Percentiles rank a stretch among this genome's conserved stretches.
phyloP scores from a whole-genome alignment of 2,113 vertebrate species.

The Otis tarda region DNA sequence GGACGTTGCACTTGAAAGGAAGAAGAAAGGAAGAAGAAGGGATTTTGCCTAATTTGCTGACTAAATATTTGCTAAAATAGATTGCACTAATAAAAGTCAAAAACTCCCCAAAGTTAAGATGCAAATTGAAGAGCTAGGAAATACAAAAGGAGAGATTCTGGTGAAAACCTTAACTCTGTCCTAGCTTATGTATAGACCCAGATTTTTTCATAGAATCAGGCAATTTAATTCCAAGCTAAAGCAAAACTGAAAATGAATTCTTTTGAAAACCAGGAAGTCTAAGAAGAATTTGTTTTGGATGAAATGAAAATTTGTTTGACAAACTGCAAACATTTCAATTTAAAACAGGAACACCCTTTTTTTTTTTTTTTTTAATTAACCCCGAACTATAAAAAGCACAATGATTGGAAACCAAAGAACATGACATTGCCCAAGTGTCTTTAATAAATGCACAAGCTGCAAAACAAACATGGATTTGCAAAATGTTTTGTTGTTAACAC shows the following conservation, averaged over 20 bases:
- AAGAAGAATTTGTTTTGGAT: background rate
- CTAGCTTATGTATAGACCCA: background rate
- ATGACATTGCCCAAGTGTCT: constrained; percentile 7
- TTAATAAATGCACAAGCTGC: constrained; percentile 31
- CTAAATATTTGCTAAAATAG: constrained; percentile 41
- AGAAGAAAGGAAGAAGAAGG: background rate
- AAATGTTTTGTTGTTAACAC: constrained; percentile 10
- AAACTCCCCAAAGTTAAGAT: background rate
- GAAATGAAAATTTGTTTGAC: background rate
- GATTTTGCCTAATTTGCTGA: background rate
- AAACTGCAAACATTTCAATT: background rate
- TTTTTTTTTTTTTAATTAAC: background rate
- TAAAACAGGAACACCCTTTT: background rate
- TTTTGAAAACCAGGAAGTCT: background rate
- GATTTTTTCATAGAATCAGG: background rate
- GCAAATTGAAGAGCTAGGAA: background rate
- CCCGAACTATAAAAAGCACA: constrained; percentile 19
- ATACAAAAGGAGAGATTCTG: background rate
- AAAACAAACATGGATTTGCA: constrained; percentile 25
- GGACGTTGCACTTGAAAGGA: constrained; percentile 10
- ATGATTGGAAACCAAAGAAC: background rate
- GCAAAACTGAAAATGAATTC: background rate
- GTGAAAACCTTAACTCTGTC: background rate
- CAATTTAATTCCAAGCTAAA: background rate
- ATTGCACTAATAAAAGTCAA: background rate